Evolutionary conservation across 2,113 vertebrate species (phyloP).

Genomic region (Upupa epops): DNA sequence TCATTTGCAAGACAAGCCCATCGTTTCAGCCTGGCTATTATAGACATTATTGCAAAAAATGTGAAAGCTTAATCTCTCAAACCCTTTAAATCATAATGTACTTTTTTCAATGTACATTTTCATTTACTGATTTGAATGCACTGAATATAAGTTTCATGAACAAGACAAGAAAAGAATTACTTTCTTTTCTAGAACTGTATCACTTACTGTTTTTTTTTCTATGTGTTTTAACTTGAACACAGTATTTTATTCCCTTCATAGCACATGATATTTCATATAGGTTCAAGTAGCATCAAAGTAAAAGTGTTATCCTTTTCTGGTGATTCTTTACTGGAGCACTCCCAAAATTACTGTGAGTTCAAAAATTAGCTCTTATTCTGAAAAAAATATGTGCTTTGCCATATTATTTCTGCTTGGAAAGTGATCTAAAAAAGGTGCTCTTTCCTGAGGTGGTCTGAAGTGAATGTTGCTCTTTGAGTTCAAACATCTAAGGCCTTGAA

Average conservation of each 20-base stretch:
- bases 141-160: not conserved
- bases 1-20: conserved; percentile 22
- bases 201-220: not conserved
- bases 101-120: no score
- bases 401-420: not conserved
- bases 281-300: not conserved
- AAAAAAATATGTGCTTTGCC: not conserved
- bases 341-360: not conserved
- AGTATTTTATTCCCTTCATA: not conserved
- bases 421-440: not conserved
- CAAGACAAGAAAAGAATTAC: not conserved
- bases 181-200: not conserved
- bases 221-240: not conserved
- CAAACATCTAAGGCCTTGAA: not conserved
- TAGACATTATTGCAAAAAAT: not conserved
- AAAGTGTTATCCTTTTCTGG: not conserved
- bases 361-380: not conserved
- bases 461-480: not conserved
- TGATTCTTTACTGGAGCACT: not conserved
- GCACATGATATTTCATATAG: not conserved
- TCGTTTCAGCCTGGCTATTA: conserved; percentile 17
- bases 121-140: not conserved
- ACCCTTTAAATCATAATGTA: not conserved
- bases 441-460: not conserved
- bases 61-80: not conserved